Conservation (phyloP, 2,797 vertebrate genomes). For the Yasuhikotakia modesta region DNA sequence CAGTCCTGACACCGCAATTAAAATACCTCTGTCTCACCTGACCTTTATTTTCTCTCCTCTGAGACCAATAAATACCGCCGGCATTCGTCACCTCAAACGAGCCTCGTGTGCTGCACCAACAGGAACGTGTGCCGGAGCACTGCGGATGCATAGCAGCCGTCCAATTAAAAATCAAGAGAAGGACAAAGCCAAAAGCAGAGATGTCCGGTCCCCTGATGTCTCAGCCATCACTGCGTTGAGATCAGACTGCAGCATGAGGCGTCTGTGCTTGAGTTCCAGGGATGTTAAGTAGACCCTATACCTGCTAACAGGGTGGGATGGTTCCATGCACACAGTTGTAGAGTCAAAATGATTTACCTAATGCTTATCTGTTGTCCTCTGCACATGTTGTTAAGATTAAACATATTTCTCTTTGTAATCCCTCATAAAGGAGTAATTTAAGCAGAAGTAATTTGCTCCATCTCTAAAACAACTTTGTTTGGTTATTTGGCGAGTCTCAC, state of each 20-base stretch:
- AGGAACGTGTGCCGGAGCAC: slow-evolving; percentile 65
- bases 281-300: background rate
- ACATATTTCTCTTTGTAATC: background rate
- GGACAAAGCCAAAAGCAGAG: slow-evolving; percentile 25
- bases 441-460: background rate
- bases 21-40: slow-evolving; percentile 71
- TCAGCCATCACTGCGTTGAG: background rate
- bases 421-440: background rate
- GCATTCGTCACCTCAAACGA: slow-evolving; percentile 78
- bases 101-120: slow-evolving; percentile 69
- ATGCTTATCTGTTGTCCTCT: background rate
- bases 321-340: background rate
- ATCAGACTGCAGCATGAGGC: slow-evolving; percentile 1
- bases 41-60: slow-evolving; percentile 77
- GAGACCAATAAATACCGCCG: slow-evolving; percentile 77
- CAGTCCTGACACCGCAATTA: slow-evolving; percentile 77
- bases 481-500: background rate
- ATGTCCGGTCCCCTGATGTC: slow-evolving; percentile 32
- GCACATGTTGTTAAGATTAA: background rate
- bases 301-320: background rate
- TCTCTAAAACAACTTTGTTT: background rate
- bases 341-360: background rate
- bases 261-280: slow-evolving; percentile 4
- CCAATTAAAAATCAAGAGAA: slow-evolving; percentile 70
- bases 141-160: slow-evolving; percentile 73